Conservation (phyloP, 2,797 vertebrate species). For the Todus mexicanus region DNA sequence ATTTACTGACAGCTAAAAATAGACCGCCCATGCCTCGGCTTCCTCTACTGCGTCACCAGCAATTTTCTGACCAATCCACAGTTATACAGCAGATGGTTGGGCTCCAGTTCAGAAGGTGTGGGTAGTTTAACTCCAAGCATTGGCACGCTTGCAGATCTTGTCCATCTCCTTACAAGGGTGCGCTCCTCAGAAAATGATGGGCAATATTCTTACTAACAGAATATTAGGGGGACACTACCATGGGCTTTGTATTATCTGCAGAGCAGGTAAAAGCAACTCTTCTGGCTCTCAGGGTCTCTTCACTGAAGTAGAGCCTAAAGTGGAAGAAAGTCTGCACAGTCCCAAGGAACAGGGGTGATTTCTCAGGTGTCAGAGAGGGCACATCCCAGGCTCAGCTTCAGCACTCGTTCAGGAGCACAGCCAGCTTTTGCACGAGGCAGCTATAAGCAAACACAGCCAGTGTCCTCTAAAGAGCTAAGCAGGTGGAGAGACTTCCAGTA, state of each 20-base stretch:
- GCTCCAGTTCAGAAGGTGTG: not conserved
- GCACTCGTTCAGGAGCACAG: not conserved
- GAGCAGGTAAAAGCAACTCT: not conserved
- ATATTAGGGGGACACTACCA: not conserved
- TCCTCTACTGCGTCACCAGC: slow-evolving; percentile 33
- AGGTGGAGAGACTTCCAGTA: not conserved
- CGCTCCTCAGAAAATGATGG: fast-evolving
- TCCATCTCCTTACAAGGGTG: not conserved
- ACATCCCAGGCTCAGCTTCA: fast-evolving
- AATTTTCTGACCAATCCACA: slow-evolving; percentile 6
- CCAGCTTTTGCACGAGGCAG: not conserved
- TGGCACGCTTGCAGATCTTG: not conserved
- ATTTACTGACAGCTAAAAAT: slow-evolving; percentile 59
- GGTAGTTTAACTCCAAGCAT: not conserved
- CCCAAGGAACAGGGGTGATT: not conserved
- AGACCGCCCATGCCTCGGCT: not conserved
- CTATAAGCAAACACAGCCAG: not conserved
- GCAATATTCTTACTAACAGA: not conserved
- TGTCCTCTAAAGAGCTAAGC: not conserved
- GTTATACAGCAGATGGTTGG: not conserved
- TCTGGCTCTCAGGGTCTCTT: not conserved
- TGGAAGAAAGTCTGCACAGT: not conserved
- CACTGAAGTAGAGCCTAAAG: not conserved
- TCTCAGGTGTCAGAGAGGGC: not conserved
- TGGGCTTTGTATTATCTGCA: not conserved